These are phyloP conservation scores for Larimichthys crocea DNA, from an alignment of 2,113 vertebrate species.

Conservation along the genomic window DNA sequence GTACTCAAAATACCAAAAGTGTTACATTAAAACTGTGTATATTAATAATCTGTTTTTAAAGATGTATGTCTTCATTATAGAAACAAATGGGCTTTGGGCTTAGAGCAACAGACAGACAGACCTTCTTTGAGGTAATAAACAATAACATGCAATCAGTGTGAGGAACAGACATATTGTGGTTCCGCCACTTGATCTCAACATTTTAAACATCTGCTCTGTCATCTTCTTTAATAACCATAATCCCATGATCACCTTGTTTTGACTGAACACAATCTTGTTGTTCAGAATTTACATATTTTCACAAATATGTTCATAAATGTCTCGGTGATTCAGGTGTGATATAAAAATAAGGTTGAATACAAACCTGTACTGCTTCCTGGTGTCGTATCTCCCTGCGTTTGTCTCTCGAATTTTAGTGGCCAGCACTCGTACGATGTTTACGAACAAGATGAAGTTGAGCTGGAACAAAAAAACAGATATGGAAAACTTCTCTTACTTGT, in stretches of 20 bases:
- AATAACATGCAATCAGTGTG: background rate
- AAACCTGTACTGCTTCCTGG: constrained; percentile 92
- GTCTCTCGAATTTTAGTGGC: constrained; percentile 93
- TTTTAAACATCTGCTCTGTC: background rate
- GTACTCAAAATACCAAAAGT: too few species aligned
- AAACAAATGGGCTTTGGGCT: too few species aligned
- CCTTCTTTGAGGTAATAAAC: too few species aligned
- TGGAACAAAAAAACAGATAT: constrained; percentile 76
- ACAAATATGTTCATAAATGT: too few species aligned
- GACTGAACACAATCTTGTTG: too few species aligned
- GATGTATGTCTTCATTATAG: too few species aligned
- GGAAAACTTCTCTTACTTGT: background rate
- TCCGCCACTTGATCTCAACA: background rate
- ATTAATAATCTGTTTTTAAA: too few species aligned
- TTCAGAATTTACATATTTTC: too few species aligned
- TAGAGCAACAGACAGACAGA: too few species aligned
- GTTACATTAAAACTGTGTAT: too few species aligned
- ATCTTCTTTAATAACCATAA: background rate
- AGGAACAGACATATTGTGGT: background rate
- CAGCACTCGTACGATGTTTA: constrained; percentile 92
- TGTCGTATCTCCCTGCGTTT: constrained; percentile 89
- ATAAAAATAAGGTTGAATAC: constrained; percentile 12
- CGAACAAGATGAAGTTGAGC: constrained; percentile 92
- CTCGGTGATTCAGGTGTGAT: too few species aligned
- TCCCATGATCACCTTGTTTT: too few species aligned